Evolutionary conservation across 2,888 invertebrate species (phyloP).

Genomic region (Neoaliturus tenellus): DNA sequence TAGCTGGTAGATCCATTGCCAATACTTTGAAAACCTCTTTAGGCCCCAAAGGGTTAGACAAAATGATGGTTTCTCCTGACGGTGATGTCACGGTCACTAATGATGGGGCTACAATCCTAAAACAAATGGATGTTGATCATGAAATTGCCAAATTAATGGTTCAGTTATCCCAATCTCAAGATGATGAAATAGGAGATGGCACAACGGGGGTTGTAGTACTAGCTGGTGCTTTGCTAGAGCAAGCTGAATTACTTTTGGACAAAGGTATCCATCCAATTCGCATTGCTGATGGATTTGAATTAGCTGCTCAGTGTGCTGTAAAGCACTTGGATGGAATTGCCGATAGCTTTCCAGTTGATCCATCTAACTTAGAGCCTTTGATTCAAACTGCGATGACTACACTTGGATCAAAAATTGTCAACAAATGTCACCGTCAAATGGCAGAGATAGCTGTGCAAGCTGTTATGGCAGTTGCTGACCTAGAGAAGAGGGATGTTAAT

Average conservation of each 20-base stretch:
- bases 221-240: slow-evolving; percentile 94
- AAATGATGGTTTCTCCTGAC: slow-evolving; percentile 97
- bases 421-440: slow-evolving; percentile 97
- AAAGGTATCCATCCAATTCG: slow-evolving; percentile 99
- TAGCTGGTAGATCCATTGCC: slow-evolving; percentile 96
- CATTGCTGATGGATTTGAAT: slow-evolving; percentile 98
- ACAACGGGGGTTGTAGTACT: slow-evolving; percentile 98
- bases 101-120: slow-evolving; percentile 99
- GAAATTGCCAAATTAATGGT: slow-evolving; percentile 99
- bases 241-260: slow-evolving; percentile 94
- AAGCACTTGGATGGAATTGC: slow-evolving; percentile 92
- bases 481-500: slow-evolving; percentile 96
- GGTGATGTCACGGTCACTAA: slow-evolving; percentile 99
- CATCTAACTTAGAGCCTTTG: slow-evolving; percentile 89
- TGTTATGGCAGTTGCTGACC: slow-evolving; percentile 96
- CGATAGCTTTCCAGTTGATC: slow-evolving; percentile 91
- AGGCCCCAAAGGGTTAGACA: slow-evolving; percentile 98
- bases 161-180: slow-evolving; percentile 98
- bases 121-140: slow-evolving; percentile 99
- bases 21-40: slow-evolving; percentile 93
- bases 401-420: slow-evolving; percentile 98
- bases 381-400: slow-evolving; percentile 98
- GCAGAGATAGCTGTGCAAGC: slow-evolving; percentile 99
- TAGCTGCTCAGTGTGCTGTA: slow-evolving; percentile 94
- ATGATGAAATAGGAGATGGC: slow-evolving; percentile 99